Percentiles rank a stretch among this genome's conserved stretches.
phyloP scores from a whole-genome alignment of 37 sponge, comb jelly and placozoan species.

The Lycopodina hypogea region DNA sequence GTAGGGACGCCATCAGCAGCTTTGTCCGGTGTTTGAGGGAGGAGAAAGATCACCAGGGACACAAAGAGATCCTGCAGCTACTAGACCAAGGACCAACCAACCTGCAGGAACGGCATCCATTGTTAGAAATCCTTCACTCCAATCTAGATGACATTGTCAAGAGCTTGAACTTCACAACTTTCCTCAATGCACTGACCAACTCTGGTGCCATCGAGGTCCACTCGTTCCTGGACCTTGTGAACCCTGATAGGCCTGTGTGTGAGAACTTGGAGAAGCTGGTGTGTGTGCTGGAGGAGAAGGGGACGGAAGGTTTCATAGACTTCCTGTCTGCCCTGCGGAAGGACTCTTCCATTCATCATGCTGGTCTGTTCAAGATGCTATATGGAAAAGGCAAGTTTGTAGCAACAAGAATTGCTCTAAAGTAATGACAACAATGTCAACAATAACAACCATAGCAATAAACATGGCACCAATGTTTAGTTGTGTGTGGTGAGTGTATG shows the following conservation, averaged over 20 bases:
- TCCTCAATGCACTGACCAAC: conserved; percentile 9
- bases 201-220: background rate
- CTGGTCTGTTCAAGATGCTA: conserved; percentile 2
- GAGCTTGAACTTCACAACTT: conserved; percentile 3
- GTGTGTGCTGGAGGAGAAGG: conserved; percentile 17
- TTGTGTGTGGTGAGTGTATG: no score
- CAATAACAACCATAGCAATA: no score
- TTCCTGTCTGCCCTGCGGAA: conserved; percentile 23
- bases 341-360: conserved; percentile 1
- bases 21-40: conserved; percentile 25
- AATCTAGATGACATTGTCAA: background rate
- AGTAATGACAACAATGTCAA: no score
- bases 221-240: conserved; percentile 25
- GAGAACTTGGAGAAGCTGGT: conserved; percentile 35
- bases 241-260: conserved; percentile 3
- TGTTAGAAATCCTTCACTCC: conserved; percentile 17
- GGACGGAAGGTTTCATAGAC: conserved; percentile 35
- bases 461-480: no score
- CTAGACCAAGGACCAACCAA: conserved; percentile 15
- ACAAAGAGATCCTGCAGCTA: conserved; percentile 16
- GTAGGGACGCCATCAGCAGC: background rate
- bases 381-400: conserved; percentile 11
- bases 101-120: background rate
- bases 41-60: conserved; percentile 7
- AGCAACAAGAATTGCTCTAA: background rate